Percentiles rank a stretch among this genome's conserved stretches.
Conservation (phyloP, 2,113 vertebrate species). For the Epinephelus cyanopodus region DNA sequence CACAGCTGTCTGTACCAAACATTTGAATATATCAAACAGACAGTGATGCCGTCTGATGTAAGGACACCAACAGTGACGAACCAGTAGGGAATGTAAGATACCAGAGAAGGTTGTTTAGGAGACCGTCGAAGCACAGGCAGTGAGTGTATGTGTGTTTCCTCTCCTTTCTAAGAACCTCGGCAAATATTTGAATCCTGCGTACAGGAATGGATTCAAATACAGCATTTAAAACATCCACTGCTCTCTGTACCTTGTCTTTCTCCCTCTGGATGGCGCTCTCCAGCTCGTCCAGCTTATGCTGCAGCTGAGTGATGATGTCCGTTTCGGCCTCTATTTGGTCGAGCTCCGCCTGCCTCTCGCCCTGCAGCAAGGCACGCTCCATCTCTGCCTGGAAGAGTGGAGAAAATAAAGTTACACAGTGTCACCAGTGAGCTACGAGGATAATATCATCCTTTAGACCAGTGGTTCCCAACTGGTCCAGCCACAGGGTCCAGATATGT, state of each 20-base stretch:
- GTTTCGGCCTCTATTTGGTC: conserved; percentile 89
- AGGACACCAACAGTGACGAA: not conserved
- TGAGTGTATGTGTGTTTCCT: conserved; percentile 35
- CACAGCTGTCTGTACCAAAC: not conserved
- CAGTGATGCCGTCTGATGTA: conserved; percentile 2
- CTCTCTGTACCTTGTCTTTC: conserved; percentile 90
- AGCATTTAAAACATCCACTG: not conserved
- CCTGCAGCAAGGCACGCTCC: conserved; percentile 94
- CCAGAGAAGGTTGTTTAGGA: conserved; percentile 30
- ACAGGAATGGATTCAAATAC: conserved; percentile 2
- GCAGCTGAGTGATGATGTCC: conserved; percentile 88
- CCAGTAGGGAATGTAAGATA: conserved; percentile 36
- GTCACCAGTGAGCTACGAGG: not conserved
- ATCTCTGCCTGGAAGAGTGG: conserved; percentile 89
- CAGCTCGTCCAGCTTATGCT: conserved; percentile 90
- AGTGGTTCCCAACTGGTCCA: too few species aligned
- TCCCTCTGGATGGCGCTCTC: conserved; percentile 90
- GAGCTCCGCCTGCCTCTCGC: conserved; percentile 91
- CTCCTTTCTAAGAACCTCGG: not conserved
- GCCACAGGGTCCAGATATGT: too few species aligned
- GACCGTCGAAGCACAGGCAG: conserved; percentile 35
- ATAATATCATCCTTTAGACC: not conserved
- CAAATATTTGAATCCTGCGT: not conserved
- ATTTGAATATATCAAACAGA: not conserved
- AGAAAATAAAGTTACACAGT: conserved; percentile 11